Evolutionary conservation across 1,140 invertebrate species (phyloP).

Genomic region (Andricus grossulariae): DNA sequence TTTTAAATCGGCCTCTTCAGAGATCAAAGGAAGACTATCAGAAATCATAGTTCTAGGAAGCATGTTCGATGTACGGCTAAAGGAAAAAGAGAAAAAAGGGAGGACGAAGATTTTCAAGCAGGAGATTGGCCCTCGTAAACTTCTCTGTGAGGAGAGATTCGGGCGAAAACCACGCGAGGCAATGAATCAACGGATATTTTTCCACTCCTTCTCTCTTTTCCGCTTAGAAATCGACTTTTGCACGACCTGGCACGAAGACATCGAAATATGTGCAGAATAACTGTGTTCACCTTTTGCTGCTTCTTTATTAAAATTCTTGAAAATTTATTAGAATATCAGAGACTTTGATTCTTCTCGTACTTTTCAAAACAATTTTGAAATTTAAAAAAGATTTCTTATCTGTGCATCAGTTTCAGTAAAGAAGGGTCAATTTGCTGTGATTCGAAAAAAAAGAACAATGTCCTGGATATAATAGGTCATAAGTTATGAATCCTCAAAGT

Average conservation of each 20-base stretch:
- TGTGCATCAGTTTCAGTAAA: too few relatives aligned
- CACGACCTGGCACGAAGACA: neutral
- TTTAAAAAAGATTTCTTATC: too few relatives aligned
- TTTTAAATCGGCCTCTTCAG: too few relatives aligned
- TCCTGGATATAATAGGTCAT: too few relatives aligned
- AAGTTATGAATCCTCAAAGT: too few relatives aligned
- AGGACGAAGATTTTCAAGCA: neutral
- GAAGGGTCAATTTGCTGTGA: too few relatives aligned
- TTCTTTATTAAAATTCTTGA: slow-evolving; percentile 10
- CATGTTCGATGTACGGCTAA: neutral
- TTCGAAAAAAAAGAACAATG: too few relatives aligned
- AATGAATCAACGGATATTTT: slow-evolving; percentile 19
- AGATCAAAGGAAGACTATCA: neutral
- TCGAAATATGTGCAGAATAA: neutral
- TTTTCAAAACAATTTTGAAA: too few relatives aligned
- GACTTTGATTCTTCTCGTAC: neutral
- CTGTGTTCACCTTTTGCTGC: neutral
- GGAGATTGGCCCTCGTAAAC: slow-evolving; percentile 22
- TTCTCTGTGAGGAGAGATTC: slow-evolving; percentile 12
- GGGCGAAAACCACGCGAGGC: slow-evolving; percentile 12
- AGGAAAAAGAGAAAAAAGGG: neutral
- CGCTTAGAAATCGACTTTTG: slow-evolving; percentile 1
- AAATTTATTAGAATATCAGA: neutral
- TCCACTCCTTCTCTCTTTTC: neutral
- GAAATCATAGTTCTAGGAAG: neutral